Evolutionary conservation across 1,140 invertebrate genomes (phyloP).

Genomic region (Melanaphis sacchari): DNA sequence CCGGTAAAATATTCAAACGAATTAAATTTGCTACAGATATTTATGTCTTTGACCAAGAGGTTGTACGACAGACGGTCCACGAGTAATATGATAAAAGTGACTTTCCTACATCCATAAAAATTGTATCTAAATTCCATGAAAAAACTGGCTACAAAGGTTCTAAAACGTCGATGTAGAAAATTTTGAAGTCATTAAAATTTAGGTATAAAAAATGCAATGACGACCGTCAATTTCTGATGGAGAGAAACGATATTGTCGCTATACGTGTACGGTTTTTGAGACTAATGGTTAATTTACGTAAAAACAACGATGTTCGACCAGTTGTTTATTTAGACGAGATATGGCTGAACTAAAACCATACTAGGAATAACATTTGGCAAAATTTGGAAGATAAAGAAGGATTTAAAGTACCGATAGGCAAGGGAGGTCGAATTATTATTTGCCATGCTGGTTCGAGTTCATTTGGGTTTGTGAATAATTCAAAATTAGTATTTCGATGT

Average conservation of each 20-base stretch:
- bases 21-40: neutral
- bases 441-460: neutral
- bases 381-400: too few species aligned
- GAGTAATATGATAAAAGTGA: neutral
- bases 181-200: neutral
- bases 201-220: neutral
- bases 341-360: too few species aligned
- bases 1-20: neutral
- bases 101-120: neutral
- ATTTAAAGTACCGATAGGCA: neutral
- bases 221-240: neutral
- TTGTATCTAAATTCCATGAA: neutral
- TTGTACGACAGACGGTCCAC: neutral
- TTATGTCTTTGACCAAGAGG: neutral
- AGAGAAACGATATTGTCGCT: neutral
- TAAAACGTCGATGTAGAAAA: neutral
- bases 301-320: neutral
- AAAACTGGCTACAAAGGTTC: neutral
- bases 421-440: neutral
- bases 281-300: neutral
- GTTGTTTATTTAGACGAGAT: neutral
- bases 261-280: neutral
- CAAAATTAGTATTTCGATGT: neutral
- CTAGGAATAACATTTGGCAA: too few species aligned
- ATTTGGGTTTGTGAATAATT: neutral